Conservation (phyloP, 2,113 vertebrate species). For the Odontophorus gujanensis region DNA sequence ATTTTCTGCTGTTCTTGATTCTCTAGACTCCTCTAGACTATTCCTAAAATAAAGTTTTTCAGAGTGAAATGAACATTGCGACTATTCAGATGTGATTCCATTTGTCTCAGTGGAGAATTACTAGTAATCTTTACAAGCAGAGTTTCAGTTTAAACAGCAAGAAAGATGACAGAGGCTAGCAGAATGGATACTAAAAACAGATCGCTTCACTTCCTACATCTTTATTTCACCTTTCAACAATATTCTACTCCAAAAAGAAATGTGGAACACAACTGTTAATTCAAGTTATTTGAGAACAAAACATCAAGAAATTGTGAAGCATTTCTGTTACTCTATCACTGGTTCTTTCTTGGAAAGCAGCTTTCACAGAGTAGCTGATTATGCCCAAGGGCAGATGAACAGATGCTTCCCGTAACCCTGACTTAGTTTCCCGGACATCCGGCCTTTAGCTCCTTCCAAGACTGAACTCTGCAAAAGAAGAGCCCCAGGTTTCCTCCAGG, state of each 20-base stretch:
- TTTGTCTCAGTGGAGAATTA: not conserved
- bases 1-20: not conserved
- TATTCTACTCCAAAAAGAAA: not conserved
- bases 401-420: not conserved
- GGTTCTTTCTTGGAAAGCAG: not conserved
- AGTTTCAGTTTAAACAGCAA: not conserved
- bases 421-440: not conserved
- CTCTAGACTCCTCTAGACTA: not conserved
- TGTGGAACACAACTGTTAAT: not conserved
- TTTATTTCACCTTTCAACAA: not conserved
- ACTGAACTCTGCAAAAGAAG: not conserved
- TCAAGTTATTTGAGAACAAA: not conserved
- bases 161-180: not conserved
- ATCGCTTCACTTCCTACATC: not conserved
- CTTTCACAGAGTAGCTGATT: not conserved
- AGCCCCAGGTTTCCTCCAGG: not conserved
- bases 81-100: not conserved
- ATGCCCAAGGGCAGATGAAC: not conserved
- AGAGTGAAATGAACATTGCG: not conserved
- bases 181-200: not conserved
- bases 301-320: not conserved
- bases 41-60: not conserved
- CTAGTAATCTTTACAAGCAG: not conserved
- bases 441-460: not conserved
- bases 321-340: not conserved